Base-by-base conservation (phyloP, 2,797 vertebrate genomes). In the Oophaga sylvatica region DNA sequence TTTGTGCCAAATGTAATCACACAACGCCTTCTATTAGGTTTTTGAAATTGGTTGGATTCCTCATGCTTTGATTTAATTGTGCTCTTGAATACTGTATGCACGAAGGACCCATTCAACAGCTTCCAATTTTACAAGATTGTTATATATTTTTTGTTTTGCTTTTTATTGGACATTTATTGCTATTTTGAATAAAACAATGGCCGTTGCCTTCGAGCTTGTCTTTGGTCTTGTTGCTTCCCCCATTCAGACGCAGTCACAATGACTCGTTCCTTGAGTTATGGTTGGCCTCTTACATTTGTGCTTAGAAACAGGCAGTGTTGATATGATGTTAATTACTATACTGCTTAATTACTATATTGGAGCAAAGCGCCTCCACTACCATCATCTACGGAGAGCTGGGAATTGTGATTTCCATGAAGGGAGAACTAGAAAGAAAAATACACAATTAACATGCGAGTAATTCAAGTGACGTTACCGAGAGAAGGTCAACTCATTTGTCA, bases 401-500 rank as follows among this genome's bases (percentile, higher is more conserved):
- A 56, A 70, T 78, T 75, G 57, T 48, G 73, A 78, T 79, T 82
- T 67, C 70, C 80, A 20, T 17, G 29, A 78, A 82, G 63, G 80
- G 57, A 31, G 5, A 76, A 29, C 35, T n/a, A 78, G 59, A 70
- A 83, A 71, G 80, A 5, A 89, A 82, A 83, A 68, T n/a, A 86
- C 73, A 89, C 84, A 89, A 86, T 89, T 89, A 89, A 89, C 73
- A 82, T 79, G 73, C 71, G 26, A 57, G 88, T 86, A 86, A 83
- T 89, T 35, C 60, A 45, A 59, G 73, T 89, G 87, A 86, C 63
- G 84, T 82, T 15, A 59, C 31, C 57, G 29, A 53, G 56, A 16
- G 86, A 89, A 89, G 88, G 88, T 89, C 88, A 83, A 41, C 35
- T 7, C 84, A 86, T 89, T 89, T 83, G 88, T 89, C 88, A 86